Conservation (phyloP, 2,888 invertebrate genomes). For the Cephus rjabovi region DNA sequence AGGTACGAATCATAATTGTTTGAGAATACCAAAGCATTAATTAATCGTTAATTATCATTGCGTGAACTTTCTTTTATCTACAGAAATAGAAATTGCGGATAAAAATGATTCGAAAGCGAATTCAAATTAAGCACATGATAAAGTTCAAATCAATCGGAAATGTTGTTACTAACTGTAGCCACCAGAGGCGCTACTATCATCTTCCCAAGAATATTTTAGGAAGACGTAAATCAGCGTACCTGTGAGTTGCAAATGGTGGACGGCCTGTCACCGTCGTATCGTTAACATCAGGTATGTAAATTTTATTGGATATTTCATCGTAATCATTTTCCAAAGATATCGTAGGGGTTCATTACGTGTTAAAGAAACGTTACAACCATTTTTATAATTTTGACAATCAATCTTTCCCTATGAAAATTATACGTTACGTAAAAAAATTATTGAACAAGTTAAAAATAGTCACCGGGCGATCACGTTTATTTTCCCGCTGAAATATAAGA, state of each 20-base stretch:
- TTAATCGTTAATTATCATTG: background rate
- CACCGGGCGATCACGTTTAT: slow-evolving; percentile 18
- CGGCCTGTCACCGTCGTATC: slow-evolving; percentile 58
- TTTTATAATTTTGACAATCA: background rate
- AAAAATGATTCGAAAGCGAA: slow-evolving; percentile 18
- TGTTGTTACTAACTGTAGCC: background rate
- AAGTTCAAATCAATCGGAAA: background rate
- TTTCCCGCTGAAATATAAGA: background rate
- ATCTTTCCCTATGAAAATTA: background rate
- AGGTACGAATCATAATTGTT: background rate
- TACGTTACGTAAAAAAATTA: slow-evolving; percentile 53
- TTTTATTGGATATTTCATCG: background rate
- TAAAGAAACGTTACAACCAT: background rate
- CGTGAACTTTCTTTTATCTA: background rate
- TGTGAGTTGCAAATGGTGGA: slow-evolving; percentile 64
- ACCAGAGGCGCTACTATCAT: slow-evolving; percentile 8
- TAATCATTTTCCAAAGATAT: background rate
- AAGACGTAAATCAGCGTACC: slow-evolving; percentile 41
- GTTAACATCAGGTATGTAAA: slow-evolving; percentile 62
- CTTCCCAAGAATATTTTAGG: slow-evolving; percentile 28
- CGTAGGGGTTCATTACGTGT: background rate
- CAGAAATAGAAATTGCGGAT: background rate
- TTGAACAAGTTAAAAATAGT: slow-evolving; percentile 54
- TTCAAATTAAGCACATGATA: slow-evolving; percentile 13
- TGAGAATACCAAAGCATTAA: background rate